Conservation (phyloP, 2,113 vertebrate species). For the Cyanoderma ruficeps region DNA sequence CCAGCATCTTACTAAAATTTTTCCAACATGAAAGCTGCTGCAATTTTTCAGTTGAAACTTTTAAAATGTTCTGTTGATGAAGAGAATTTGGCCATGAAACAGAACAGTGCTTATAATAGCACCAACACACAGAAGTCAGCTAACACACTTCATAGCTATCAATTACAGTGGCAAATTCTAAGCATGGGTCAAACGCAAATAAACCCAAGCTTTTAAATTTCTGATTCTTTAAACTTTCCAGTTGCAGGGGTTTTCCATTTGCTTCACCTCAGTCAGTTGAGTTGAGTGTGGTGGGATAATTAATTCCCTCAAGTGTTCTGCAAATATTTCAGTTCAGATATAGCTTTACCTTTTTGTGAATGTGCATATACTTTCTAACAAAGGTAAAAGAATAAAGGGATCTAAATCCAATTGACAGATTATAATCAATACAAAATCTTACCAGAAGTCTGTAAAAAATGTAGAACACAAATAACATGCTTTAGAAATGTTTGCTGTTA, state of each 20-base stretch:
- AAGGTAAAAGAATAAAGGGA: background rate
- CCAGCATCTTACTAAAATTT: background rate
- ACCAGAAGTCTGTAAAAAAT: background rate
- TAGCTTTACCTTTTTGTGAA: background rate
- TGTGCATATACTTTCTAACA: background rate
- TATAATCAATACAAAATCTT: background rate
- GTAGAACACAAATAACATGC: background rate
- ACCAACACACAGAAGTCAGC: background rate
- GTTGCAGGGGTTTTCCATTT: slow-evolving; percentile 62
- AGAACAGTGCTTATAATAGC: slow-evolving; percentile 19
- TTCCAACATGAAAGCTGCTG: slow-evolving; percentile 4
- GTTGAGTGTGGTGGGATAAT: slow-evolving; percentile 19
- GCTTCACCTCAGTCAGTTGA: slow-evolving; percentile 26
- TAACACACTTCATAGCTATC: slow-evolving; percentile 30
- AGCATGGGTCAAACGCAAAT: slow-evolving; percentile 63
- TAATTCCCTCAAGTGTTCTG: slow-evolving; percentile 19
- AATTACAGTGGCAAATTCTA: slow-evolving; percentile 57
- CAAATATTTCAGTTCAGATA: background rate
- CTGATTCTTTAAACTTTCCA: slow-evolving; percentile 52
- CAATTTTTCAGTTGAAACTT: slow-evolving; percentile 18
- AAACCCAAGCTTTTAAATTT: slow-evolving; percentile 45
- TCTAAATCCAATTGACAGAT: background rate
- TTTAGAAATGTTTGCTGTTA: background rate
- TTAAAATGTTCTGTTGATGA: background rate
- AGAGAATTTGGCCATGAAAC: slow-evolving; percentile 19